phyloP scores from a whole-genome alignment of 2,113 vertebrate genomes.

The Rhinoderma darwinii region DNA sequence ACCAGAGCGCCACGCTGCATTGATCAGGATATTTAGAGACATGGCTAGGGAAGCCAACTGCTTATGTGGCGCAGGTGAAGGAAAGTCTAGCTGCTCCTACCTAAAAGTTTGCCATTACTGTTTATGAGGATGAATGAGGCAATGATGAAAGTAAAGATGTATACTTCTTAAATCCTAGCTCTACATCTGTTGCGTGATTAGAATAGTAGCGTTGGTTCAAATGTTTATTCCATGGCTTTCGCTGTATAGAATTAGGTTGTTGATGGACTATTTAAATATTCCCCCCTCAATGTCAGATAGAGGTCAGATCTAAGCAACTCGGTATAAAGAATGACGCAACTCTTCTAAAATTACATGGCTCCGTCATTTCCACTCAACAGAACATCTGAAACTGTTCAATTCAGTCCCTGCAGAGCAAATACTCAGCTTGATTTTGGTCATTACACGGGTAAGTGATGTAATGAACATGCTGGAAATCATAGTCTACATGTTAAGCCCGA shows the following conservation, averaged over 20 bases:
- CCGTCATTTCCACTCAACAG: not conserved
- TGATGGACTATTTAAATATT: not conserved
- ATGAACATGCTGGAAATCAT: not conserved
- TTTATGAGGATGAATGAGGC: too few relatives aligned
- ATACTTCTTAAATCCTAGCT: too few relatives aligned
- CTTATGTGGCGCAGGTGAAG: too few relatives aligned
- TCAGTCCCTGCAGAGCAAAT: not conserved
- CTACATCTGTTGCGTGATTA: too few relatives aligned
- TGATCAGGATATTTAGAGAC: too few relatives aligned
- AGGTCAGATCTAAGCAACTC: not conserved
- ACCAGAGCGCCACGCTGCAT: too few relatives aligned
- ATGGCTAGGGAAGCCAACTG: too few relatives aligned
- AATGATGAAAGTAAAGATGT: too few relatives aligned
- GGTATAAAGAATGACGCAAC: not conserved
- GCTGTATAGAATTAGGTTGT: not conserved
- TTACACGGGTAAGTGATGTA: constrained; percentile 18
- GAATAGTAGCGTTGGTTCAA: too few relatives aligned
- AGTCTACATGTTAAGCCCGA: not conserved
- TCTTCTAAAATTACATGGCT: not conserved
- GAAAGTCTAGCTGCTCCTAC: too few relatives aligned
- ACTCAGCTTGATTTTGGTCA: not conserved
- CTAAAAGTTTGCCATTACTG: too few relatives aligned
- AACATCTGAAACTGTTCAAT: not conserved
- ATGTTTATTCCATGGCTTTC: not conserved
- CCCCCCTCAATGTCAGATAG: not conserved